Base-by-base conservation (phyloP, 2,113 vertebrate species). In the Sinocyclocheilus anshuiensis region DNA sequence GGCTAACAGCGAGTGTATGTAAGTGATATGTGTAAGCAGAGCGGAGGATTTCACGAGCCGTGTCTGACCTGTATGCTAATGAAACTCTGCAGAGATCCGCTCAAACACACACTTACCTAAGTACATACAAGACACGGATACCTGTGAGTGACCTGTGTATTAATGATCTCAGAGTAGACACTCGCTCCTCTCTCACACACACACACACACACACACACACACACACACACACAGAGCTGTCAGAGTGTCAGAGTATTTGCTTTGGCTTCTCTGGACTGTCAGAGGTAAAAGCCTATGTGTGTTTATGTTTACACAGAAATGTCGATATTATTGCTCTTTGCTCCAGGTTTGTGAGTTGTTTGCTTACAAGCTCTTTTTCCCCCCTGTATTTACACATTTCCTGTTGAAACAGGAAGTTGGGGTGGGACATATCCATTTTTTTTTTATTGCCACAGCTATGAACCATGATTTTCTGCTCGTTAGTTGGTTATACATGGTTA, bases 171-270 rank as follows among this genome's bases (percentile, higher is more conserved):
- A 61, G 86, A 72, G 42, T 13, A 72, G 12, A 77, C 36, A 67
- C 45, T 55, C 57, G 42, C 67, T 50, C 36, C 26, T 53, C 53
- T 76, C 69, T 77, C 26, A 26, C 65, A 24, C 20, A 72, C 16
- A 83, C n/a, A 83, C 61, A 80, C 33, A 36, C 67, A 83, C 9
- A n/a, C 29, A 78, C 29, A 78, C 59, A 83, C n/a, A 77, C 50
- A 80, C 42, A 48, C 69, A 84, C 10, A 24, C n/a, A 79, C n/a
- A 79, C n/a, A 65, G 77, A 80, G 76, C 55, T 86, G 77, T 85
- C 77, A 84, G 80, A 88, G 84, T 86, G 77, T 85, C 77, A 84
- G 80, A 88, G 84, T 89, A 84, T 90, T 89, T 88, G 61, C 81
- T 42, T 65, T 84, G 88, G 84, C 61, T 78, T 88, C 78, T 69